phyloP scores from a whole-genome alignment of 2,888 invertebrate genomes.

The Chydorus sphaericus region DNA sequence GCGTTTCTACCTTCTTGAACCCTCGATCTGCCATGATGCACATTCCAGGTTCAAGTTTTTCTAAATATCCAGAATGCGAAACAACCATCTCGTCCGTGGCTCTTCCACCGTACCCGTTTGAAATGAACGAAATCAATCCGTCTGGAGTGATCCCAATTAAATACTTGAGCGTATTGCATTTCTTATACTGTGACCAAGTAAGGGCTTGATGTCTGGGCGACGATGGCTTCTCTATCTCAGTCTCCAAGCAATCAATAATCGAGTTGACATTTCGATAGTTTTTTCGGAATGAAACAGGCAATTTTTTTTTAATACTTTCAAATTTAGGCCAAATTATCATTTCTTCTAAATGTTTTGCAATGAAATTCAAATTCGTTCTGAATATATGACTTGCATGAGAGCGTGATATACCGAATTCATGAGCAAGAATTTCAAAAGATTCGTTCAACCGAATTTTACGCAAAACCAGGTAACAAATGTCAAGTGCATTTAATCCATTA shows the following conservation, averaged over 20 bases:
- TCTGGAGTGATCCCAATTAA: constrained; percentile 23
- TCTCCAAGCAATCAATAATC: constrained; percentile 28
- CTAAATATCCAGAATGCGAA: not conserved
- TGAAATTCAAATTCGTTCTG: not conserved
- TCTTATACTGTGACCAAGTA: constrained; percentile 27
- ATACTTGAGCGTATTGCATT: constrained; percentile 25
- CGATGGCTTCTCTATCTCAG: constrained; percentile 27
- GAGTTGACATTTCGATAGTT: constrained; percentile 22
- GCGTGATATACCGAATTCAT: constrained; percentile 2
- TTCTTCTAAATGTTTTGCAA: constrained; percentile 7
- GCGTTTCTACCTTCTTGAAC: not conserved
- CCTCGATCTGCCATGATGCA: not conserved
- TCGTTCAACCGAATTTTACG: constrained; percentile 6
- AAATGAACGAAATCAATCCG: constrained; percentile 26
- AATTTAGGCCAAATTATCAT: constrained; percentile 17
- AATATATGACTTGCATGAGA: not conserved
- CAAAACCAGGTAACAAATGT: not conserved
- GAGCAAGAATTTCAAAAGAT: not conserved
- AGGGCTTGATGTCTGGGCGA: constrained; percentile 24
- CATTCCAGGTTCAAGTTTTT: no score
- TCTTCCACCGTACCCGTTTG: constrained; percentile 25
- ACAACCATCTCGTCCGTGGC: not conserved
- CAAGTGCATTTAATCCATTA: not conserved
- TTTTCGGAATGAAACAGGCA: constrained; percentile 20
- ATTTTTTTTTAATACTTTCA: constrained; percentile 15